A percentile compares a stretch with the other conserved stretches of the same genome.
Conservation (phyloP, 2,113 vertebrate species). For the Hydrochoerus hydrochaeris region DNA sequence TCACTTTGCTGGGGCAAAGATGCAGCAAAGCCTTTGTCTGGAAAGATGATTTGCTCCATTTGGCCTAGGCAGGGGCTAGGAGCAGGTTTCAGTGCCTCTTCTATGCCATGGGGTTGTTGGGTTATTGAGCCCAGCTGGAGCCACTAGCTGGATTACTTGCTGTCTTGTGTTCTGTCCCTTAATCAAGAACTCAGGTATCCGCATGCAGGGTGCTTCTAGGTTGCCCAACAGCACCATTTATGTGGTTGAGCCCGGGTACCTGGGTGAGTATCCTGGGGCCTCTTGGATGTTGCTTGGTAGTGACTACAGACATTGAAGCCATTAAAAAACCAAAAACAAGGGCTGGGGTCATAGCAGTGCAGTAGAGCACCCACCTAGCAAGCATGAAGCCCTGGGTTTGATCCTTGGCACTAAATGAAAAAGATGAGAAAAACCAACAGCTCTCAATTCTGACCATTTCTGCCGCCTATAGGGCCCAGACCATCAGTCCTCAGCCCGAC, state of each 20-base stretch:
- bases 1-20: neutral
- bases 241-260: slow-evolving; percentile 94
- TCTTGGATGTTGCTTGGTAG: neutral
- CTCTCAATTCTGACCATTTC: neutral
- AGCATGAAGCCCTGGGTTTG: neutral
- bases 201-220: slow-evolving; percentile 94
- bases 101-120: fast-evolving
- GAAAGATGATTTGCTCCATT: neutral
- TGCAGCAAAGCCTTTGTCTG: fast-evolving
- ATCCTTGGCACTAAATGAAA: neutral
- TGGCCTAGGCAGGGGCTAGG: neutral
- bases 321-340: neutral
- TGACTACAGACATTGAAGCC: neutral
- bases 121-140: fast-evolving
- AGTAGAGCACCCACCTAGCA: neutral
- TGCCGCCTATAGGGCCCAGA: neutral
- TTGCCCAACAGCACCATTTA: slow-evolving; percentile 96
- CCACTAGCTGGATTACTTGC: neutral
- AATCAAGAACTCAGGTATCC: slow-evolving; percentile 87
- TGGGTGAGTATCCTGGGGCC: slow-evolving; percentile 86
- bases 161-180: slow-evolving; percentile 81
- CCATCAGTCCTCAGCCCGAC: neutral
- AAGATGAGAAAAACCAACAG: neutral
- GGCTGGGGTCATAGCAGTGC: neutral
- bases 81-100: neutral